These are phyloP conservation scores for Brachypodius melanocephalos DNA, from an alignment of 2,113 vertebrate genomes.

Conservation along the genomic window DNA sequence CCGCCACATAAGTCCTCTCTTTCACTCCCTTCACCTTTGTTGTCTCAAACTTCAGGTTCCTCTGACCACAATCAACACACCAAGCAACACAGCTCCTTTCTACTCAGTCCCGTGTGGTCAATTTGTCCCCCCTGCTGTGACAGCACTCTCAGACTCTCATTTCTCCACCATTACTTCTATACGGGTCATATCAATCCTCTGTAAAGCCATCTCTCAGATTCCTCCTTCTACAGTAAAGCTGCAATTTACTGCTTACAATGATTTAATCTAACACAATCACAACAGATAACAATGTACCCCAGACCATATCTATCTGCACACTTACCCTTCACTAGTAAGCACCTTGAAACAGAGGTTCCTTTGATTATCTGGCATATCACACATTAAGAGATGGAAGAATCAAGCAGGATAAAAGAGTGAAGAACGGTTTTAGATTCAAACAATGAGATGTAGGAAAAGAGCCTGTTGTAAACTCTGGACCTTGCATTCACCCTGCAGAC, in stretches of 20 bases:
- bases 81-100: background rate
- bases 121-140: background rate
- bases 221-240: background rate
- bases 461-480: background rate
- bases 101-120: background rate
- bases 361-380: background rate
- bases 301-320: background rate
- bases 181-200: background rate
- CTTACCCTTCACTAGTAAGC: background rate
- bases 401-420: background rate
- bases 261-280: background rate
- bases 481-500: background rate
- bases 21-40: background rate
- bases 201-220: background rate
- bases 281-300: rapidly evolving
- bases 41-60: background rate
- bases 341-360: background rate
- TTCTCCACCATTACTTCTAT: background rate
- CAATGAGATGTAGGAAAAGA: background rate
- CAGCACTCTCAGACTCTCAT: background rate
- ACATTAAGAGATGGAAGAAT: background rate
- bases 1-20: background rate
- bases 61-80: background rate
- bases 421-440: background rate
- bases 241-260: background rate